phyloP scores from a whole-genome alignment of 2,888 invertebrate species.

The Lasioglossum lativentre region DNA sequence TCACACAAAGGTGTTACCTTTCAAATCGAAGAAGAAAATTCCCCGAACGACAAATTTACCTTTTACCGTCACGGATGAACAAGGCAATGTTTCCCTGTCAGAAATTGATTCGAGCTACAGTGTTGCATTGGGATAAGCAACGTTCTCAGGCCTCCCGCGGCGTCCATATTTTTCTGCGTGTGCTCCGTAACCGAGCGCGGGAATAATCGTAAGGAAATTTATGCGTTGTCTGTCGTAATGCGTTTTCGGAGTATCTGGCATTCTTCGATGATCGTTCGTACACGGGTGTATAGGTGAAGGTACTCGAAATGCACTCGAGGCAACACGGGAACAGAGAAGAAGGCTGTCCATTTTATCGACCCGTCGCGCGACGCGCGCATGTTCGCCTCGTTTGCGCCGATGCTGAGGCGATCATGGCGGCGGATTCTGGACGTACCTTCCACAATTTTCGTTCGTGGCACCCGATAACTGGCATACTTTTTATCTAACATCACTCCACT shows the following conservation, averaged over 20 bases:
- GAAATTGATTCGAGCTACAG: slow-evolving; percentile 6
- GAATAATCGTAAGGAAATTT: slow-evolving; percentile 47
- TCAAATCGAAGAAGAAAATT: not conserved
- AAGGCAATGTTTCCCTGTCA: not conserved
- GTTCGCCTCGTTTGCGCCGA: slow-evolving; percentile 42
- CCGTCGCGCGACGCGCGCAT: slow-evolving; percentile 71
- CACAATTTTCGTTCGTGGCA: slow-evolving; percentile 13
- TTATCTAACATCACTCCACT: too few species aligned
- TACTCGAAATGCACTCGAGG: slow-evolving; percentile 51
- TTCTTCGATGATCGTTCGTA: slow-evolving; percentile 23
- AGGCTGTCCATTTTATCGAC: slow-evolving; percentile 72
- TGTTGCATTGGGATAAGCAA: not conserved
- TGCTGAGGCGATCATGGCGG: slow-evolving; percentile 63
- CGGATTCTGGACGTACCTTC: slow-evolving; percentile 29
- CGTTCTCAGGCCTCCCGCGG: not conserved
- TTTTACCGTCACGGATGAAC: not conserved
- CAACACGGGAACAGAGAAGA: slow-evolving; percentile 33
- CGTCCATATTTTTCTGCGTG: slow-evolving; percentile 7
- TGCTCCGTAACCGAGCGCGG: slow-evolving; percentile 11
- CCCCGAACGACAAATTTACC: not conserved
- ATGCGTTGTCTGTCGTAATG: slow-evolving; percentile 22
- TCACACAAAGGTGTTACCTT: too few species aligned
- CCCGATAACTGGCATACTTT: not conserved
- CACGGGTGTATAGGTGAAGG: slow-evolving; percentile 32
- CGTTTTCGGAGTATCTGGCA: not conserved